Conservation (phyloP, 2,113 vertebrate genomes). For the Hiodon tergisus region DNA sequence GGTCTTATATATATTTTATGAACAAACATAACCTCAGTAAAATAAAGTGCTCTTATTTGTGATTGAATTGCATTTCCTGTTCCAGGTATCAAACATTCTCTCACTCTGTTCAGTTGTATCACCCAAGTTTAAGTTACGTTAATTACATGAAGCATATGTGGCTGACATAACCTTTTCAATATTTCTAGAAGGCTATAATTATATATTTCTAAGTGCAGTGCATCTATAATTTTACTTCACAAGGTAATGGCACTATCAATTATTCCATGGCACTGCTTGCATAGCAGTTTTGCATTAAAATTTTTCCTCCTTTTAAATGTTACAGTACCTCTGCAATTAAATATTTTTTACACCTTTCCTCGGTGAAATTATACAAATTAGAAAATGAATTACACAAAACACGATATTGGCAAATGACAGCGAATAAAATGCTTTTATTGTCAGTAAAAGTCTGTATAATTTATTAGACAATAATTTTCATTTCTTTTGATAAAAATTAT, state of each 20-base stretch:
- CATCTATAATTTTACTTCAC: slow-evolving; percentile 55
- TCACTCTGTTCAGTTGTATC: slow-evolving; percentile 17
- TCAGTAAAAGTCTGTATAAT: too few relatives aligned
- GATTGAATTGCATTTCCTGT: slow-evolving; percentile 15
- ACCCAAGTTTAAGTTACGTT: slow-evolving; percentile 49
- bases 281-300: slow-evolving; percentile 34
- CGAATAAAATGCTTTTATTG: too few relatives aligned
- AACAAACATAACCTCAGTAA: slow-evolving; percentile 17
- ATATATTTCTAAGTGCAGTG: slow-evolving; percentile 49
- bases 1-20: not conserved
- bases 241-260: slow-evolving; percentile 45
- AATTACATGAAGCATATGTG: slow-evolving; percentile 38
- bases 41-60: slow-evolving; percentile 14
- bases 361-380: not conserved
- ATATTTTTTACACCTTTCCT: not conserved
- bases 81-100: slow-evolving; percentile 17
- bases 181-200: slow-evolving; percentile 46
- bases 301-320: slow-evolving; percentile 38
- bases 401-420: not conserved
- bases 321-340: slow-evolving; percentile 12
- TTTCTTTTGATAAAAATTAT: too few relatives aligned
- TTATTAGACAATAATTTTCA: too few relatives aligned
- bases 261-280: slow-evolving; percentile 42
- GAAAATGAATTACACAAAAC: not conserved
- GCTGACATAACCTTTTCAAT: slow-evolving; percentile 40